A percentile compares a stretch with the other conserved stretches of the same genome.
Conservation (phyloP, 2,797 vertebrate genomes). For the Sylvia borin region DNA sequence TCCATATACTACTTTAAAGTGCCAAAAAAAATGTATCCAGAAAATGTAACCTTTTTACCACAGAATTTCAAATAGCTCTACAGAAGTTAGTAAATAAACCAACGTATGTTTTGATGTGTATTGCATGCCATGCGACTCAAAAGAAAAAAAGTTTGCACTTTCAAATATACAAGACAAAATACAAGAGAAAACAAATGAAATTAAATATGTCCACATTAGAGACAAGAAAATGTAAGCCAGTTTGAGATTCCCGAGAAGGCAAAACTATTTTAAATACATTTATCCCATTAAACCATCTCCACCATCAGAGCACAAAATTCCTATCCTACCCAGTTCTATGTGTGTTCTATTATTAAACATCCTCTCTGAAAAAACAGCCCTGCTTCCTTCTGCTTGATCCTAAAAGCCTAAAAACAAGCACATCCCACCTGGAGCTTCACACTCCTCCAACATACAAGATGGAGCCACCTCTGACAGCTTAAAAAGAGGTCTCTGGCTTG, state of each 20-base stretch:
- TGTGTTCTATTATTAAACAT: neutral
- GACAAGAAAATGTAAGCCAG: neutral
- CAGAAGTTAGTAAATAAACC: neutral
- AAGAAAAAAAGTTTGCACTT: neutral
- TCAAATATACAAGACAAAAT: neutral
- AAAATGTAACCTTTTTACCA: neutral
- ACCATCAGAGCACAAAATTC: neutral
- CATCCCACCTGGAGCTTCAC: neutral
- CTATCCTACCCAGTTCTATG: neutral
- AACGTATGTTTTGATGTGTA: neutral
- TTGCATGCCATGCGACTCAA: neutral
- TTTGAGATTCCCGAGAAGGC: neutral
- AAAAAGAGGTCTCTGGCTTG: neutral
- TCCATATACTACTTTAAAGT: neutral
- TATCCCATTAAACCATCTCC: neutral
- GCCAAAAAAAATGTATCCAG: neutral
- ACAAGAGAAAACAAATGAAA: neutral
- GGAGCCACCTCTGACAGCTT: neutral
- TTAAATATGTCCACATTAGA: neutral
- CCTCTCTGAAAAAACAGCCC: neutral
- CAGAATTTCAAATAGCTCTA: neutral
- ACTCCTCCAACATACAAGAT: neutral
- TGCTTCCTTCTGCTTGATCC: neutral
- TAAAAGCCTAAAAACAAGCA: neutral
- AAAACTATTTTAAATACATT: slow-evolving; percentile 15